These are phyloP conservation scores for Semaprochilodus insignis DNA, from an alignment of 2,797 vertebrate genomes.

Conservation along the genomic window DNA sequence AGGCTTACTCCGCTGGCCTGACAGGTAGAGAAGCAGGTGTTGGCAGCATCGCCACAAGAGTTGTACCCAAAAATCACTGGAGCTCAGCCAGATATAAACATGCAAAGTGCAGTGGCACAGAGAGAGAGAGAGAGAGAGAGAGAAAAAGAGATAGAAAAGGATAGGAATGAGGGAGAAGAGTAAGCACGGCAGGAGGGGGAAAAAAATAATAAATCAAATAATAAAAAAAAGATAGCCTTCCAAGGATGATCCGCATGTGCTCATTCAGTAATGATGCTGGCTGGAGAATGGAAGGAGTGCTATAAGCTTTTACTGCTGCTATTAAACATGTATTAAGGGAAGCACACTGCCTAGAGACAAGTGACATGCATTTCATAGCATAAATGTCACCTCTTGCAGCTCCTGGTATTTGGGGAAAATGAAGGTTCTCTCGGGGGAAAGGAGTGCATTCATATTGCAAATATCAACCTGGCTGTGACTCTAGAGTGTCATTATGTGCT, in stretches of 20 bases:
- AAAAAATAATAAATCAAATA: conserved; percentile 18
- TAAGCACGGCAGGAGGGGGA: not conserved
- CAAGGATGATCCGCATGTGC: conserved; percentile 47
- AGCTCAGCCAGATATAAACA: conserved; percentile 50
- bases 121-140: conserved; percentile 17
- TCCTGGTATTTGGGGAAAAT: conserved; percentile 57
- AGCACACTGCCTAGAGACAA: conserved; percentile 41
- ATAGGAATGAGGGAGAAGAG: conserved; percentile 20
- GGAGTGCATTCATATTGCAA: conserved; percentile 47
- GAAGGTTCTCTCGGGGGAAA: conserved; percentile 41
- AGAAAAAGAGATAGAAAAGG: not conserved
- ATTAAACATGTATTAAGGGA: conserved; percentile 65
- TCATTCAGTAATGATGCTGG: conserved; percentile 77
- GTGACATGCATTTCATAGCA: conserved; percentile 59
- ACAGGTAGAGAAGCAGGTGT: conserved; percentile 63
- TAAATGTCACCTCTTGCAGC: conserved; percentile 61
- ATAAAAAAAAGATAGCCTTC: conserved; percentile 29
- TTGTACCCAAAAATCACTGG: conserved; percentile 44
- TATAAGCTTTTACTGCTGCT: conserved; percentile 69
- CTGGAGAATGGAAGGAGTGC: conserved; percentile 69
- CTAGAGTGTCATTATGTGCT: not conserved
- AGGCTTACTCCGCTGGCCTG: conserved; percentile 46
- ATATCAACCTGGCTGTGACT: conserved; percentile 41
- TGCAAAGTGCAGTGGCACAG: conserved; percentile 33
- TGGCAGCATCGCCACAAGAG: conserved; percentile 47